Conservation (phyloP, 2,888 invertebrate genomes). For the Hirtodrosophila cameraria region DNA sequence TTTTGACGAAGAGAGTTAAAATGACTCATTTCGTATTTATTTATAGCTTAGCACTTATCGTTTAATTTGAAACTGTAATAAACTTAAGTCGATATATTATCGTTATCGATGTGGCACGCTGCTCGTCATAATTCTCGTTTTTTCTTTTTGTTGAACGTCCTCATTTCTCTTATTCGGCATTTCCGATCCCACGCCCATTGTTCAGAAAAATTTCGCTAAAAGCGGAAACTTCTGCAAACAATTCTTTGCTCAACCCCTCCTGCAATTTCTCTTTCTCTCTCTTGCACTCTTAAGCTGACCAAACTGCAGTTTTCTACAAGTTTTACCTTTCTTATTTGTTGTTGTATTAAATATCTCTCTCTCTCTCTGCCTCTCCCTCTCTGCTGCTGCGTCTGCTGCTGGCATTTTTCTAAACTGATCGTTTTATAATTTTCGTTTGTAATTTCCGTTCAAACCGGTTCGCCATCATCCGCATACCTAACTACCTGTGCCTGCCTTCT, state of each 20-base stretch:
- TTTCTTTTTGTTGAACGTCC: conserved; percentile 25
- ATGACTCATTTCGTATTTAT: too few relatives aligned
- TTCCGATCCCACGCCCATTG: conserved; percentile 71
- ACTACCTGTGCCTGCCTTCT: conserved; percentile 67
- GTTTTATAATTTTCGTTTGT: conserved; percentile 82
- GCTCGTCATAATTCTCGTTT: conserved; percentile 19
- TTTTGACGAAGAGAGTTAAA: too few relatives aligned
- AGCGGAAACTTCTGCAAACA: conserved; percentile 62
- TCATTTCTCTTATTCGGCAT: conserved; percentile 53
- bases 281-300: conserved; percentile 1
- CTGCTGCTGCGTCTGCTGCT: conserved; percentile 42
- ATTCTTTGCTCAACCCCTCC: conserved; percentile 40
- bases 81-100: conserved; percentile 16
- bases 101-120: conserved; percentile 18
- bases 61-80: too few relatives aligned
- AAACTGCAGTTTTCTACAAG: conserved; percentile 31
- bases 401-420: conserved; percentile 80
- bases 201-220: conserved; percentile 31
- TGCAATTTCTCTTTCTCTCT: conserved; percentile 3
- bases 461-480: conserved; percentile 80
- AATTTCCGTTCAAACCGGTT: conserved; percentile 85
- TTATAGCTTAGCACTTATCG: too few relatives aligned
- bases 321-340: conserved; percentile 53
- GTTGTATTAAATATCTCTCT: conserved; percentile 1
- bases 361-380: conserved; percentile 21